A percentile compares a stretch with the other conserved stretches of the same genome.
Evolutionary conservation across 2,888 invertebrate genomes (phyloP).

Genomic region (Conops quadrifasciatus): DNA sequence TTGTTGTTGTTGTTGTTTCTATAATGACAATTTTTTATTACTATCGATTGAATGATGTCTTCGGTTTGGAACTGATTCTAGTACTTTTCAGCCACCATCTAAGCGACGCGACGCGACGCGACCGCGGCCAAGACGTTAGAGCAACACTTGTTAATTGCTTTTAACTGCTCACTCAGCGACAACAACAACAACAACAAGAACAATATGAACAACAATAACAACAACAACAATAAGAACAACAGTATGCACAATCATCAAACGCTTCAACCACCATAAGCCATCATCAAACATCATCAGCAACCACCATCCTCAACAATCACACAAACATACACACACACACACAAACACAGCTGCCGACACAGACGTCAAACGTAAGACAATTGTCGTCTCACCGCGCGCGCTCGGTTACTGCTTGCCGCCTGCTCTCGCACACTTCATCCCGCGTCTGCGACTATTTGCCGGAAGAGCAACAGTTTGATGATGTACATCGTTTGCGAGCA

Average conservation of each 20-base stretch:
- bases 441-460: background rate
- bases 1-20: background rate
- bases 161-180: conserved; percentile 20
- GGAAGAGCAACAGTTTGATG: background rate
- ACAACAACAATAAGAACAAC: too few species aligned
- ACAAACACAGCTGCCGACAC: too few species aligned
- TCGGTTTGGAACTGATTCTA: too few species aligned
- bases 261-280: background rate
- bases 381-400: too few species aligned
- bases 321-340: background rate
- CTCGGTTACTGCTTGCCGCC: too few species aligned
- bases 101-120: too few species aligned
- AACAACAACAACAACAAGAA: background rate
- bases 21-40: background rate
- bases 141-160: conserved; percentile 33
- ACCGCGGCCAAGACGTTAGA: conserved; percentile 11
- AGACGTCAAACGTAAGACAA: too few species aligned
- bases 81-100: too few species aligned
- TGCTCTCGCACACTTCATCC: too few species aligned
- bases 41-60: background rate
- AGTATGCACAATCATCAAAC: background rate
- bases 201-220: background rate
- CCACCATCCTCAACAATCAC: background rate
- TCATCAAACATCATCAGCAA: background rate
- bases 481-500: conserved; percentile 7